phyloP scores from a whole-genome alignment of 23 tunicate genomes.

The Phallusia fumigata region DNA sequence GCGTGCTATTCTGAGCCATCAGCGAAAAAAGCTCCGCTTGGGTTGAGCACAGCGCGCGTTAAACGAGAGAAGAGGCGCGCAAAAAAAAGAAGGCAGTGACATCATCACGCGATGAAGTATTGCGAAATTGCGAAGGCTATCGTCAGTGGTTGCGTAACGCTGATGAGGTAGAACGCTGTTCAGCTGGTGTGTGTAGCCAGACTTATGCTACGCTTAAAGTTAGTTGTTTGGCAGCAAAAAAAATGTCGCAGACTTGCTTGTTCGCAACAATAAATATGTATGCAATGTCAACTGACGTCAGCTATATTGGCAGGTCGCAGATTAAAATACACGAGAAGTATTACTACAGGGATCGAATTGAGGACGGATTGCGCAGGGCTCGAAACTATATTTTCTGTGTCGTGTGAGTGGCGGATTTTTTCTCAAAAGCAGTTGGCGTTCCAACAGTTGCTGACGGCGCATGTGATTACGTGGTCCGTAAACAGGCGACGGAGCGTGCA shows the following conservation, averaged over 20 bases:
- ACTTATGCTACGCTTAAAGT: background rate
- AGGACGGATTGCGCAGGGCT: background rate
- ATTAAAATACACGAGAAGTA: background rate
- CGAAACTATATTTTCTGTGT: background rate
- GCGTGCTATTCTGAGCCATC: background rate
- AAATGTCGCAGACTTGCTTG: background rate
- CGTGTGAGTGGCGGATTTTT: background rate
- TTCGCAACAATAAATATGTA: background rate
- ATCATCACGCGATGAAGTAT: conserved; percentile 39
- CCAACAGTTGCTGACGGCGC: background rate
- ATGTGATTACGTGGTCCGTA: background rate
- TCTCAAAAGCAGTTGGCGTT: background rate
- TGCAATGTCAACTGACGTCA: too few relatives aligned
- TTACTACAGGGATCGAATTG: background rate
- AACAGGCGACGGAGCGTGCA: too few relatives aligned
- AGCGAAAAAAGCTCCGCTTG: conserved; percentile 2
- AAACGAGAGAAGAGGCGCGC: background rate
- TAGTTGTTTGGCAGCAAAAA: background rate
- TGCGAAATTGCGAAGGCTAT: conserved; percentile 21
- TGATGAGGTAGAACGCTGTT: conserved; percentile 6
- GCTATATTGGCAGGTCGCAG: too few relatives aligned
- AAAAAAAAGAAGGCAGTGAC: conserved; percentile 20
- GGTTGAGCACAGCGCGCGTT: background rate
- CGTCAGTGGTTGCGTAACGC: conserved; percentile 25
- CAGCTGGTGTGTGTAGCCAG: background rate